Evolutionary conservation across 2,797 vertebrate species (phyloP), one percentile per base, ranked within the genome.

Genomic region (Sebastes oblongus): DNA sequence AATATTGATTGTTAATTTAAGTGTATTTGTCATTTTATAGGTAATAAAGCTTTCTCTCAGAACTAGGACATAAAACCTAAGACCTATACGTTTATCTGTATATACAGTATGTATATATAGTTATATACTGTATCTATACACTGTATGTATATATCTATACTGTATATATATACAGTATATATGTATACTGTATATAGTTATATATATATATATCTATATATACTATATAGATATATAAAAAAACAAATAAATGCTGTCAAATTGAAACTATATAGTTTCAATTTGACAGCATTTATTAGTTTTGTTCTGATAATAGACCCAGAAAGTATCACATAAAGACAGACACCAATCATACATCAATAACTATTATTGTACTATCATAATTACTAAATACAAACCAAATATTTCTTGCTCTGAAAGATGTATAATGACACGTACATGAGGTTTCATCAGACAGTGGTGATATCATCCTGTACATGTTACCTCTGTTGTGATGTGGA

Each of bases 401-500:
- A 8, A n/a, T 11, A 12, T 8, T 1, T 46, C 5, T 18, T 24
- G 6, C 4, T 50, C 5, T 59, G 36, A 22, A 46, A 20, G 61
- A 42, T n/a, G 12, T 39, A 25, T 22, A 16, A 36, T 20, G n/a
- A n/a, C 52, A 13, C 30, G 50, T 27, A 27, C 42, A 20, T 5
- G 36, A 36, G 42, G 62, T 64, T 39, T 60, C 20, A 59, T 76
- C 61, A 66, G 58, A 39, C 39, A 13, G 32, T 24, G 62, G 9
- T 62, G 81, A 75, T 14, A 8, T 71, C 7, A 2, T 25, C 3
- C 1, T 14, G 14, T 16, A 42, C 39, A 42, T 22, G 24, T 70
- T 46, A 5, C 1, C 9, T 20, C 18, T 7, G 34, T n/a, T 27
- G 67, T 84, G 89, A 92, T 88, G 91, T 91, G 88, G 88, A 84